Evolutionary conservation across 1,140 invertebrate genomes (phyloP), one percentile per base, ranked within the genome.

Genomic region (Stegodyphus dumicola): DNA sequence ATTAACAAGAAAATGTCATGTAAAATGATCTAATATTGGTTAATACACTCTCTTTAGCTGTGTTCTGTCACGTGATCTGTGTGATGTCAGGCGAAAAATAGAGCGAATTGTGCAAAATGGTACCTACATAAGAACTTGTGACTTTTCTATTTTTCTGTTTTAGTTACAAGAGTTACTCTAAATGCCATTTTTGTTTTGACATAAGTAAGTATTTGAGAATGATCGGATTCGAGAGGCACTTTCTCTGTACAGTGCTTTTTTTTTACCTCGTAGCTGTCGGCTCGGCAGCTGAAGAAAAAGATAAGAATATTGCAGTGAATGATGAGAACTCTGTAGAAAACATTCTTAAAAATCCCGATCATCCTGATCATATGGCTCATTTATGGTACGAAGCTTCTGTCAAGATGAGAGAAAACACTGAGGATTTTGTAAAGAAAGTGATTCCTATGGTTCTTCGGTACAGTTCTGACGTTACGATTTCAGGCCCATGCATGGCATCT

Each of bases 401-500:
- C 15, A 33, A 65, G 49, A 18, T 77, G 5, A 51, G 6, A 52
- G 13, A 33, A 15, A 5, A n/a, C 2, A 70, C 18, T 7, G 84
- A 86, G 9, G 13, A 64, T 6, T 9, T 70, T 4, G 15, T 77
- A 3, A 86, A 86, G 69, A 86, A 86, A 73, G 17, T 86, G 10
- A 86, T 86, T 75, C 74, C 84, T 0, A 56, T 73, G 76, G 54
- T 77, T 9, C 71, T 86, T 11, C 53, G 84, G 4, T 7, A 56
- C 5, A 56, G 76, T 6, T 73, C 76, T 15, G 54, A 77, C 6
- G 69, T 86, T n/a, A 13, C 77, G 71, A 6, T 86, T 5, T 71
- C 66, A 0, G 84, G 84, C 2, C 84, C 84, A 2, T 86, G 84
- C 17, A 86, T 86, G 84, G 10, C 84, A 15, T 75, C 84, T 3